Evolutionary conservation across 1,140 invertebrate species (phyloP).

Genomic region (Drosophila bifasciata): DNA sequence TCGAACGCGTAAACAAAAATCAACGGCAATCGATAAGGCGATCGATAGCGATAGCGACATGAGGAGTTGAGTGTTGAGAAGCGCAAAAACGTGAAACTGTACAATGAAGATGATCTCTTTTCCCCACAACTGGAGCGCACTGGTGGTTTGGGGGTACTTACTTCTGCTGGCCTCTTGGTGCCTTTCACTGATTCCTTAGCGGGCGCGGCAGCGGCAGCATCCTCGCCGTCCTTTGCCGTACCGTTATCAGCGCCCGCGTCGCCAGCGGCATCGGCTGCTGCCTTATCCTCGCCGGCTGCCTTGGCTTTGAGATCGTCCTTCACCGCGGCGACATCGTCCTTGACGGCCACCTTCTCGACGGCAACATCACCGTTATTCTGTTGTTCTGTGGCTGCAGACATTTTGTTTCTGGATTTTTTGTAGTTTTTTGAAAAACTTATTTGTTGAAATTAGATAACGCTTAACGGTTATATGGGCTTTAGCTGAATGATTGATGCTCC

Average conservation of each 20-base stretch:
- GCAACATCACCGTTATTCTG: conserved; percentile 83
- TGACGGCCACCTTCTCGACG: conserved; percentile 78
- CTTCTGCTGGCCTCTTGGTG: conserved; percentile 82
- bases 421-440: conserved; percentile 43
- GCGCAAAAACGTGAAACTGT: conserved; percentile 9
- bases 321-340: conserved; percentile 65
- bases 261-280: conserved; percentile 67
- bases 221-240: conserved; percentile 74
- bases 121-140: too few relatives aligned
- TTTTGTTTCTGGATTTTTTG: conserved; percentile 57
- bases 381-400: conserved; percentile 84
- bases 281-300: conserved; percentile 73
- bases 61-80: background rate
- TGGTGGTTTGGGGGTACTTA: conserved; percentile 53
- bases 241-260: conserved; percentile 77
- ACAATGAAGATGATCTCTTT: too few relatives aligned
- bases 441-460: conserved; percentile 63
- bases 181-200: conserved; percentile 80
- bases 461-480: conserved; percentile 44
- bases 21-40: conserved; percentile 31
- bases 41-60: conserved; percentile 7
- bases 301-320: conserved; percentile 83
- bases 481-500: conserved; percentile 6
- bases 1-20: conserved; percentile 64
- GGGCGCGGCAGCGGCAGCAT: conserved; percentile 63